Evolutionary conservation across 2,888 invertebrate genomes (phyloP).

Genomic region (Phalera bucephala): DNA sequence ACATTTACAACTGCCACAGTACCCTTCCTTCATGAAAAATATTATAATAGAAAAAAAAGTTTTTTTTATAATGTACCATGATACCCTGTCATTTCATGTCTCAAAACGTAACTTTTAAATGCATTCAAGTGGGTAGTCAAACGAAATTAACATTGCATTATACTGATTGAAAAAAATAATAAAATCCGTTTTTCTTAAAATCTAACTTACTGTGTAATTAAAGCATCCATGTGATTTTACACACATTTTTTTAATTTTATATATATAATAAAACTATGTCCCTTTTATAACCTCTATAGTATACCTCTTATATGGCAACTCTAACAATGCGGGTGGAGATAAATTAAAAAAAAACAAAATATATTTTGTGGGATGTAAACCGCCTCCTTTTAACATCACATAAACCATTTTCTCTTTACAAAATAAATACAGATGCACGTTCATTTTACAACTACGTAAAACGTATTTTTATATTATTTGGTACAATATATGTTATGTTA

Average conservation of each 20-base stretch:
- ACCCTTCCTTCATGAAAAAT: too few relatives aligned
- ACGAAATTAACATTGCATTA: constrained; percentile 52
- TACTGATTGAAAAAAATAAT: constrained; percentile 51
- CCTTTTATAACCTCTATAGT: constrained; percentile 30
- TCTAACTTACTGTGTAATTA: constrained; percentile 78
- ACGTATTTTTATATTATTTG: constrained; percentile 34
- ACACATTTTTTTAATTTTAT: constrained; percentile 49
- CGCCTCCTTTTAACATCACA: constrained; percentile 26
- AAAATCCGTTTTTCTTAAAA: constrained; percentile 40
- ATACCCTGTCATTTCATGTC: constrained; percentile 79
- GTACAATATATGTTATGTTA: constrained; percentile 28
- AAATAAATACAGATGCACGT: constrained; percentile 23
- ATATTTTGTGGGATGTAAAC: constrained; percentile 9
- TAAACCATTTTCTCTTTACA: constrained; percentile 22
- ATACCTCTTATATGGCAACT: constrained; percentile 39
- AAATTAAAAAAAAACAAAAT: constrained; percentile 15
- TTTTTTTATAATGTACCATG: constrained; percentile 49
- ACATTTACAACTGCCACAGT: too few relatives aligned
- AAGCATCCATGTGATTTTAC: constrained; percentile 71
- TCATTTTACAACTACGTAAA: constrained; percentile 42
- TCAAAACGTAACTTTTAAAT: constrained; percentile 55
- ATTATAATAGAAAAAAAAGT: too few relatives aligned
- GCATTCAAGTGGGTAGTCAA: constrained; percentile 44
- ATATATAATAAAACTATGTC: constrained; percentile 35
- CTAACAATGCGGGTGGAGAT: constrained; percentile 35